Percentiles rank a stretch among this genome's conserved stretches.
phyloP scores from a whole-genome alignment of 2,888 invertebrate genomes.

The Dendrolimus pini region DNA sequence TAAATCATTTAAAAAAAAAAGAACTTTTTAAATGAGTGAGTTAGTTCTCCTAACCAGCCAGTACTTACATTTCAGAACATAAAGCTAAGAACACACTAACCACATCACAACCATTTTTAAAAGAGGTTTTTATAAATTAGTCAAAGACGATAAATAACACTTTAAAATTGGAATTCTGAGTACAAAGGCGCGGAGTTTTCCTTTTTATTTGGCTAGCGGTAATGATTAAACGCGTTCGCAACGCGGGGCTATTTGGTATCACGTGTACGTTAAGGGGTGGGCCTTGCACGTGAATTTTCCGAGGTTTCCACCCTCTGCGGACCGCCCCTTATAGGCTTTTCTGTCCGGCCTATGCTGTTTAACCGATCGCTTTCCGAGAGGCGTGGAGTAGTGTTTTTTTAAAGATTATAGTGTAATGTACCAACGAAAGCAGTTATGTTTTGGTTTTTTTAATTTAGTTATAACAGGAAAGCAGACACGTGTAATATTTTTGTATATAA shows the following conservation, averaged over 20 bases:
- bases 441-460: no score
- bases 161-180: slow-evolving; percentile 29
- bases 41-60: no score
- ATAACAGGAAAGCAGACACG: no score
- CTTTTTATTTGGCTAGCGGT: slow-evolving; percentile 59
- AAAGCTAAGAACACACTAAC: slow-evolving; percentile 8
- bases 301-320: slow-evolving; percentile 75
- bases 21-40: no score
- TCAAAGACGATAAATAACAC: slow-evolving; percentile 11
- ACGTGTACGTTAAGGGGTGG: slow-evolving; percentile 69
- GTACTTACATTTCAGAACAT: not conserved
- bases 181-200: slow-evolving; percentile 38
- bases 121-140: not conserved
- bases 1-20: no score
- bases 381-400: slow-evolving; percentile 39
- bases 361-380: slow-evolving; percentile 60
- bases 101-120: not conserved
- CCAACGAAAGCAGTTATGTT: no score
- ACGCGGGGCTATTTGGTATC: slow-evolving; percentile 68
- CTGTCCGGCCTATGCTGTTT: slow-evolving; percentile 76
- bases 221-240: slow-evolving; percentile 68
- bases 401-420: no score
- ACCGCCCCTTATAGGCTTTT: slow-evolving; percentile 77
- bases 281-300: slow-evolving; percentile 74
- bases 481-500: no score